A percentile compares a stretch with the other conserved stretches of the same genome.
phyloP scores from a whole-genome alignment of 2,113 vertebrate species.

The Leucosticte australis region DNA sequence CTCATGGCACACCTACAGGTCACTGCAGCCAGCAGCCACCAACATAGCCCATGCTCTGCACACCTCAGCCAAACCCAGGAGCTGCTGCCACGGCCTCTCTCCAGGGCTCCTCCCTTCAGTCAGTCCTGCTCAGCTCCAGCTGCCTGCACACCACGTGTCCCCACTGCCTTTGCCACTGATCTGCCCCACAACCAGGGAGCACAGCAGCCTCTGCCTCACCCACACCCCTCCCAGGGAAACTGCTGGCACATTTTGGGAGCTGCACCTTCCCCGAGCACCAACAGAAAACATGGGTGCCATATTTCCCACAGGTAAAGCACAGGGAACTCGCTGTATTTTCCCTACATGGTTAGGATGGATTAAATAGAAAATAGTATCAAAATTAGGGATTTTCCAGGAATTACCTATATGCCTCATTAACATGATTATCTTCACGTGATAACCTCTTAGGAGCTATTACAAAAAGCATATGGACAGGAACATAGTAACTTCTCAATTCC shows the following conservation, averaged over 20 bases:
- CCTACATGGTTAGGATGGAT: not conserved
- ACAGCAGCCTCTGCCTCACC: not conserved
- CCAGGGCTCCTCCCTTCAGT: not conserved
- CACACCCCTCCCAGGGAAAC: rapidly evolving
- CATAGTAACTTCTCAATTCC: not conserved
- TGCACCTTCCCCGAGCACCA: rapidly evolving
- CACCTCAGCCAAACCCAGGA: not conserved
- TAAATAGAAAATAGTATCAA: not conserved
- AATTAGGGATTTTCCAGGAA: not conserved
- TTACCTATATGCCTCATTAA: not conserved
- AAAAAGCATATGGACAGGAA: not conserved
- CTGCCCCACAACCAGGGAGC: not conserved
- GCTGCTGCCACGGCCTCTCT: rapidly evolving
- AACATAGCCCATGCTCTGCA: not conserved
- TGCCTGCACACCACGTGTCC: not conserved
- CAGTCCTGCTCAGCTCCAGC: not conserved
- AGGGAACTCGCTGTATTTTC: not conserved
- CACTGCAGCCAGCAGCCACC: not conserved
- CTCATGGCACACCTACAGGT: rapidly evolving
- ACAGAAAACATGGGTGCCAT: rapidly evolving
- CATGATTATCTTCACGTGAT: not conserved
- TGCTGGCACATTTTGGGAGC: not conserved
- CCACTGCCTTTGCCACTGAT: rapidly evolving
- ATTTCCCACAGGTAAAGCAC: not conserved
- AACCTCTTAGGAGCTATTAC: not conserved